A percentile compares a stretch with the other conserved stretches of the same genome.
phyloP scores from a whole-genome alignment of 2,797 vertebrate species.

The Poecilia picta region DNA sequence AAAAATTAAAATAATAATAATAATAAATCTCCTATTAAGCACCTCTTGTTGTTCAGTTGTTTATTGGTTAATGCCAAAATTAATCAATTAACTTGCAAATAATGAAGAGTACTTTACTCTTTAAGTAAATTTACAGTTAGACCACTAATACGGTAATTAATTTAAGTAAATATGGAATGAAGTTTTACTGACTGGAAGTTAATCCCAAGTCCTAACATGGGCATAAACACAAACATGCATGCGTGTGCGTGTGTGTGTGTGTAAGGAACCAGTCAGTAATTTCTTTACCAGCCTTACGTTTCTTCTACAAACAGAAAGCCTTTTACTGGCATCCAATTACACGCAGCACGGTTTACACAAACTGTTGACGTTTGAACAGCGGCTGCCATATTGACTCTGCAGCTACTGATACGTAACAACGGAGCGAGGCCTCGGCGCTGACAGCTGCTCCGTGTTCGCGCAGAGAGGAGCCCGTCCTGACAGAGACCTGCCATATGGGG shows the following conservation, averaged over 20 bases:
- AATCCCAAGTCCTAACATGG: not conserved
- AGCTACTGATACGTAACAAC: constrained; percentile 15
- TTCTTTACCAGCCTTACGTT: not conserved
- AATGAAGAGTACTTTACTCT: not conserved
- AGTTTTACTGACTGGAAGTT: not conserved
- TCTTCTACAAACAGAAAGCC: not conserved
- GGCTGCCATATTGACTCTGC: constrained; percentile 31
- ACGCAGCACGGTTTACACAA: not conserved
- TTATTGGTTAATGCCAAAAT: no score
- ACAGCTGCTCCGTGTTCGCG: constrained; percentile 35
- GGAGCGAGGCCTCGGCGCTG: constrained; percentile 7
- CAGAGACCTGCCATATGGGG: constrained; percentile 26
- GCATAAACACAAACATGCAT: not conserved
- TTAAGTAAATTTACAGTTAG: not conserved
- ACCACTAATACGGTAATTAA: not conserved
- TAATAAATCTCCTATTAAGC: no score
- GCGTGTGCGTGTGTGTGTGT: not conserved
- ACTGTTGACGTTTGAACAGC: not conserved
- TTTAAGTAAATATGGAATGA: not conserved
- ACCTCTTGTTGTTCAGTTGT: no score
- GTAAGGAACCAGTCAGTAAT: not conserved
- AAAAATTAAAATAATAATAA: no score
- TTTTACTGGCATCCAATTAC: not conserved
- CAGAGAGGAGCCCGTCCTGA: constrained; percentile 18
- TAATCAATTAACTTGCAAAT: no score